Evolutionary conservation across 2,113 vertebrate genomes (phyloP).

Genomic region (Pogonocichla stellata): DNA sequence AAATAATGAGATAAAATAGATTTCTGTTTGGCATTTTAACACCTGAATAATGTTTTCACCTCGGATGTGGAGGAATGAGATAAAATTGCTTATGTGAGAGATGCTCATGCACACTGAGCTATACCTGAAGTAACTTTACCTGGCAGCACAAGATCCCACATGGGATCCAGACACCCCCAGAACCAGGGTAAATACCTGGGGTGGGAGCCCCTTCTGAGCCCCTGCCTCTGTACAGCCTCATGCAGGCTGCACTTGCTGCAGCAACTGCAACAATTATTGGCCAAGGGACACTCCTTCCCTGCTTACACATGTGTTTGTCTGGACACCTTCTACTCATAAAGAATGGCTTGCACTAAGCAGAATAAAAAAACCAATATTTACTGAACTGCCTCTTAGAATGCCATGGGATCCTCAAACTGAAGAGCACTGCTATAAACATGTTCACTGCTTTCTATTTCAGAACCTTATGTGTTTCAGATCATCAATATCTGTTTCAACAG

Average conservation of each 20-base stretch:
- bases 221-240: accelerated
- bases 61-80: not conserved
- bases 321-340: not conserved
- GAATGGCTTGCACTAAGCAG: not conserved
- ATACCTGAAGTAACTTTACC: not conserved
- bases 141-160: not conserved
- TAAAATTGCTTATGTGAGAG: not conserved
- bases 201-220: not conserved
- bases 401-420: not conserved
- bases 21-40: not conserved
- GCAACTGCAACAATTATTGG: not conserved
- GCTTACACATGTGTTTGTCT: not conserved
- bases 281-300: not conserved
- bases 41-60: not conserved
- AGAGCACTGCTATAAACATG: not conserved
- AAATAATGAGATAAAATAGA: not conserved
- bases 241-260: not conserved
- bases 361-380: not conserved
- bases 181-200: not conserved
- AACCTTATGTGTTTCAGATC: not conserved
- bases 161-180: not conserved
- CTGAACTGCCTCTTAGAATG: not conserved
- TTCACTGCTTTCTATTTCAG: not conserved
- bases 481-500: not conserved
- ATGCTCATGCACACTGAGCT: not conserved